Base-by-base conservation (phyloP, 2,888 invertebrate genomes). In the Eudemis profundana region DNA sequence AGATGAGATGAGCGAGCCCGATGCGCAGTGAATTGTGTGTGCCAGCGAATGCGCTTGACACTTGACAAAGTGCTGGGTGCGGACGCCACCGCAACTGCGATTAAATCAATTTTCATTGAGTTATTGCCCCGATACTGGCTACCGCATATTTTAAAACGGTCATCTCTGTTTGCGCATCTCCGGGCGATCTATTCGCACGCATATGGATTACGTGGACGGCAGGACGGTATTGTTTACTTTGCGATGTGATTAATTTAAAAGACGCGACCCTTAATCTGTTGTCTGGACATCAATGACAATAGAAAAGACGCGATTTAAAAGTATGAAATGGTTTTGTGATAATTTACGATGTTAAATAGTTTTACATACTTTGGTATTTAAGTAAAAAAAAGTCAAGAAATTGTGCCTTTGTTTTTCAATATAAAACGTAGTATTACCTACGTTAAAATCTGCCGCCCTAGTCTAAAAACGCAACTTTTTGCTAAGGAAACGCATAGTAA, bases 61-160 rank as follows among this genome's bases (percentile, higher is more conserved):
- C 74, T 79, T 85, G 83, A 87, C 82, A 82, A 85, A 86, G 81
- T 82, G 84, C 81, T 83, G 85, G 86, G 87, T 86, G 86, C 85
- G 72, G 74, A 76, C 78, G 78, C 74, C 67, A 75, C 78, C 78
- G 73, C 81, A 75, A 75, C 76, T 69, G 72, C 78, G 74, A 79
- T 84, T 78, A 78, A 78, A 82, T 83, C 79, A 75, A 83, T 82
- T 78, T 73, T 73, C 75, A 79, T 79, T 69, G 68, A 71, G 66
- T 69, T 68, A 69, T 71, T 68, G 63, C 64, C 46, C 27, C 40
- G 68, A 50, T 69, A 67, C 66, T 65, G 67, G 61, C 65, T 65
- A 66, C 50, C 59, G 61, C 67, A 67, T 65, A 69, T 64, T 67
- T 65, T 67, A 59, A 69, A 67, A 67, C 54, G 53, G 53, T 44